Conservation (phyloP, 2,113 vertebrate species). For the Poecile atricapillus region DNA sequence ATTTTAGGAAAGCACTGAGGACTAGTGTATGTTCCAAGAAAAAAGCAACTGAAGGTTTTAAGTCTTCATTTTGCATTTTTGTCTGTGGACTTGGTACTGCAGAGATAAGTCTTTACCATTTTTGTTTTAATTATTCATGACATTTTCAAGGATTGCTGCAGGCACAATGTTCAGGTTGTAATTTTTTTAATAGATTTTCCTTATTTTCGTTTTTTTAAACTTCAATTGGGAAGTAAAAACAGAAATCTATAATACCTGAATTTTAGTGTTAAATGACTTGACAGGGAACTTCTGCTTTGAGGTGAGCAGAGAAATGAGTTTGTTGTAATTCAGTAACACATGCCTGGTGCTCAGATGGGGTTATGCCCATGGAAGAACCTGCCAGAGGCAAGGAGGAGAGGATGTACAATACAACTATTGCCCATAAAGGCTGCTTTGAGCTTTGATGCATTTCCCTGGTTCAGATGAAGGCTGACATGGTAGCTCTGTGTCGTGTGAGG, state of each 20-base stretch:
- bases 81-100: background rate
- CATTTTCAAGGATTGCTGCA: background rate
- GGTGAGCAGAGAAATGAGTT: background rate
- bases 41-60: background rate
- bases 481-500: background rate
- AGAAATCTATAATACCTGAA: background rate
- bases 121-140: background rate
- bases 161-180: background rate
- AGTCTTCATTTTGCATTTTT: background rate
- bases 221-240: background rate
- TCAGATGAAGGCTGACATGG: background rate
- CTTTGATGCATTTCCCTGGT: background rate
- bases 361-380: background rate
- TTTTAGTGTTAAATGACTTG: background rate
- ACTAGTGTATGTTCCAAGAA: background rate
- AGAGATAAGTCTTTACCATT: background rate
- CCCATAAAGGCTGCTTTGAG: background rate
- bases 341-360: background rate
- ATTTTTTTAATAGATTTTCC: background rate
- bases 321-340: background rate
- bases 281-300: background rate
- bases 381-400: background rate
- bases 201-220: background rate
- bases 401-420: rapidly evolving
- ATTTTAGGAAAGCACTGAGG: background rate